Evolutionary conservation across 2,113 vertebrate species (phyloP).

Genomic region (Callipepla squamata): DNA sequence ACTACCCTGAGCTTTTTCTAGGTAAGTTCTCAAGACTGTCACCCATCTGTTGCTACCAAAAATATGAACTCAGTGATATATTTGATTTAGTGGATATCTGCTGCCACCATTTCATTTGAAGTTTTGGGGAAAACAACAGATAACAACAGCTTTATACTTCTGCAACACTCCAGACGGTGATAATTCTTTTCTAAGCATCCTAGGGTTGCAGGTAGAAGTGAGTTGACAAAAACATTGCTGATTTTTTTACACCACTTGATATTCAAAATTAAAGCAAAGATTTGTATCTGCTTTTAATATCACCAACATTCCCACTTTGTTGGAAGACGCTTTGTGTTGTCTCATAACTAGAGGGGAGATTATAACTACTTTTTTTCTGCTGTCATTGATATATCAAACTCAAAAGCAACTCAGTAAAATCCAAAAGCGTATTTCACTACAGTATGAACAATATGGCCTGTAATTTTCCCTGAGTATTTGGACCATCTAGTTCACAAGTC

Average conservation of each 20-base stretch:
- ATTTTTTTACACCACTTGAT: conserved; percentile 2
- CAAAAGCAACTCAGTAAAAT: not conserved
- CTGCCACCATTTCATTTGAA: conserved; percentile 31
- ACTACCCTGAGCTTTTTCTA: conserved; percentile 11
- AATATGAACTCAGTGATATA: conserved; percentile 26
- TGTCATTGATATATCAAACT: not conserved
- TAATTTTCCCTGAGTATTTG: not conserved
- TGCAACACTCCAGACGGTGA: conserved; percentile 41
- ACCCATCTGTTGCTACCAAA: conserved; percentile 57
- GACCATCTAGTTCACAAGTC: not conserved
- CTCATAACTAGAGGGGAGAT: not conserved
- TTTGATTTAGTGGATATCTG: conserved; percentile 46
- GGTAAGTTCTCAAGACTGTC: conserved; percentile 52
- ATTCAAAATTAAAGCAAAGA: not conserved
- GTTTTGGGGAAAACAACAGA: conserved; percentile 30
- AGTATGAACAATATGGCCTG: not conserved
- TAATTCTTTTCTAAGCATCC: conserved; percentile 5
- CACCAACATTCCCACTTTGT: not conserved
- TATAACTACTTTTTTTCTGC: not conserved
- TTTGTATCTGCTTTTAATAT: conserved; percentile 2
- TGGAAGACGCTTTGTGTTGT: not conserved
- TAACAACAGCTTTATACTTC: conserved; percentile 27
- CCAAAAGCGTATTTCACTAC: not conserved
- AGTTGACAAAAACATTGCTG: conserved; percentile 48
- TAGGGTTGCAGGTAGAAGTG: conserved; percentile 22